Evolutionary conservation across 2,888 invertebrate genomes (phyloP), one percentile per base, ranked within the genome.

Genomic region (Leptinotarsa haldemani): DNA sequence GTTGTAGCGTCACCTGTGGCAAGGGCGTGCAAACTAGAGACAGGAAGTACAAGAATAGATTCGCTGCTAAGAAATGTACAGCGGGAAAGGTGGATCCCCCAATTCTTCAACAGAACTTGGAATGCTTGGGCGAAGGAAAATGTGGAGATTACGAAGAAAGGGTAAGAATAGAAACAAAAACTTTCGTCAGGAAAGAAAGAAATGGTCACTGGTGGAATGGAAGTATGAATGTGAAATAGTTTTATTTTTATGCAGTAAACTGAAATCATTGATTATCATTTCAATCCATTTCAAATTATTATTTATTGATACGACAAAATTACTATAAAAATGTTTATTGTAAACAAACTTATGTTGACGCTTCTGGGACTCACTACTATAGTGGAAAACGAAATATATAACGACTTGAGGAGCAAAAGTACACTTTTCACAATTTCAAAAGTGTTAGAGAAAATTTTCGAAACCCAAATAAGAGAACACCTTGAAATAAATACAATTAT

Each of bases 1-100:
- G 92, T 40, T 96, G 96, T 85, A 93, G 93, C 5, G 92, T 91
- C 50, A 91, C 91, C 0, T 94, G 94, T 83, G 93, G 93, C 3
- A 88, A 88, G 66, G 93, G 95, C 0, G 90, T 91, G n/a, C 92
- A 93, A 76, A 92, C 92, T 0, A 90, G 95, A 71, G 90, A 92
- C 13, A 88, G 96, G 0, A 90, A 91, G 80, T 95, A 93, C 86
- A 85, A 91, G 56, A 90, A 86, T 69, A 88, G 90, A 75, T 89
- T 90, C 65, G 93, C 92, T 0, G 90, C 89, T 75, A 93, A 93
- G 82, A 90, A 90, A 69, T 94, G 93, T 87, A 84, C 89, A 84
- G 84, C 90, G 87, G 85, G 90, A 86, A 78, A 84, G 53, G 78
- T 80, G 82, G 86, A 82, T 69, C 85, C 86, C 1, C 87, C 86